A percentile compares a stretch with the other conserved stretches of the same genome.
Evolutionary conservation across 2,888 invertebrate genomes (phyloP).

Genomic region (Baronia brevicornis): DNA sequence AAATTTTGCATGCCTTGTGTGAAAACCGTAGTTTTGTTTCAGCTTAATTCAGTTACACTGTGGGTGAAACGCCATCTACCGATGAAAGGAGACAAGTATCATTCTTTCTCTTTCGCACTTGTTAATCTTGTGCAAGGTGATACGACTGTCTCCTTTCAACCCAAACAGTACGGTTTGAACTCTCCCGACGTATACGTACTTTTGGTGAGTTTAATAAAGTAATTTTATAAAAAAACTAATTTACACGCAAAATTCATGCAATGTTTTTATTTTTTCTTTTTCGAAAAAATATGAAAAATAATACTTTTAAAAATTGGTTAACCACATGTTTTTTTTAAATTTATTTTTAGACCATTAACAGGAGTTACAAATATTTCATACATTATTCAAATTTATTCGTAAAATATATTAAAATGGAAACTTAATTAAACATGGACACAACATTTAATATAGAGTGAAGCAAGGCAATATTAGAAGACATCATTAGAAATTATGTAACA

Average conservation of each 20-base stretch:
- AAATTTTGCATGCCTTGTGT: too few species aligned
- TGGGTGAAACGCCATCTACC: conserved; percentile 77
- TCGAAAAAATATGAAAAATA: neutral
- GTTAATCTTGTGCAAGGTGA: conserved; percentile 41
- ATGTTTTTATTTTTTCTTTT: conserved; percentile 1
- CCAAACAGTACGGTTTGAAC: conserved; percentile 36
- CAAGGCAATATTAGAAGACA: too few species aligned
- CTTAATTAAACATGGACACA: too few species aligned
- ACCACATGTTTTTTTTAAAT: too few species aligned
- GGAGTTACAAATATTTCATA: too few species aligned
- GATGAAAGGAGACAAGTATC: conserved; percentile 49
- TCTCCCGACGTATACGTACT: conserved; percentile 44
- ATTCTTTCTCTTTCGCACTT: conserved; percentile 72
- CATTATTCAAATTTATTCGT: too few species aligned
- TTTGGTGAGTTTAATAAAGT: conserved; percentile 34
- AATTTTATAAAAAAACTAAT: neutral
- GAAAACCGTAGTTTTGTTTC: conserved; percentile 19
- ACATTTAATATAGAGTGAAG: too few species aligned
- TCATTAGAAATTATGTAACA: too few species aligned
- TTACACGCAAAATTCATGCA: neutral
- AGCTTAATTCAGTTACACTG: conserved; percentile 47
- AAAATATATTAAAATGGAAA: too few species aligned
- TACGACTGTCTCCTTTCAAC: conserved; percentile 30
- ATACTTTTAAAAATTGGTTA: too few species aligned
- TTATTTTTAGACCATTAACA: too few species aligned